A percentile compares a stretch with the other conserved stretches of the same genome.
Conservation (phyloP, 92 coral and sea anemone genomes). For the Heliopora coerulea region DNA sequence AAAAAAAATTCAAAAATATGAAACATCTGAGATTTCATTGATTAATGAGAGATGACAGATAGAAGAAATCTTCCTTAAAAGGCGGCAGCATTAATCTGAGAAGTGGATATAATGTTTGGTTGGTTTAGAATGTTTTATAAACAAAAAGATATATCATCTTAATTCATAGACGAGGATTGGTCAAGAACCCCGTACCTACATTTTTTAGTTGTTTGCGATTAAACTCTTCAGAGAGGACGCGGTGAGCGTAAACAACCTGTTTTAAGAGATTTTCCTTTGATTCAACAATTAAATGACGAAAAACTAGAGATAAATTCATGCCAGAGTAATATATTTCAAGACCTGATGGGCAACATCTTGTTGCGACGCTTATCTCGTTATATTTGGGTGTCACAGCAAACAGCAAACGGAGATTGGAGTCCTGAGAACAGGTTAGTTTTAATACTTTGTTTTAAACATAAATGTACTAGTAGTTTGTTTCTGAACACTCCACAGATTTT, state of each 20-base stretch:
- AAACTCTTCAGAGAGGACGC: slow-evolving; percentile 2
- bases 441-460: no score
- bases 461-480: no score
- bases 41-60: background rate
- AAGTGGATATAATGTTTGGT: background rate
- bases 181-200: slow-evolving; percentile 1
- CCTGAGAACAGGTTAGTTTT: background rate
- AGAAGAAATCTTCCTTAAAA: no score
- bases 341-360: slow-evolving; percentile 17
- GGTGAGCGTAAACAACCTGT: slow-evolving; percentile 34
- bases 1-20: background rate
- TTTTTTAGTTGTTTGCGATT: slow-evolving; percentile 10
- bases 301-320: no score
- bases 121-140: slow-evolving; percentile 2
- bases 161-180: background rate
- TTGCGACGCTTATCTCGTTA: slow-evolving; percentile 13
- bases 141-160: background rate
- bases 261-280: no score
- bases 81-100: no score
- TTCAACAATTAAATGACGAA: no score
- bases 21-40: background rate
- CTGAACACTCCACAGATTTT: no score
- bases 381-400: background rate
- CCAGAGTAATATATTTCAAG: no score
- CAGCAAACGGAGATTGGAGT: background rate